phyloP scores from a whole-genome alignment of 2,797 vertebrate genomes.

The Denticeps clupeoides region DNA sequence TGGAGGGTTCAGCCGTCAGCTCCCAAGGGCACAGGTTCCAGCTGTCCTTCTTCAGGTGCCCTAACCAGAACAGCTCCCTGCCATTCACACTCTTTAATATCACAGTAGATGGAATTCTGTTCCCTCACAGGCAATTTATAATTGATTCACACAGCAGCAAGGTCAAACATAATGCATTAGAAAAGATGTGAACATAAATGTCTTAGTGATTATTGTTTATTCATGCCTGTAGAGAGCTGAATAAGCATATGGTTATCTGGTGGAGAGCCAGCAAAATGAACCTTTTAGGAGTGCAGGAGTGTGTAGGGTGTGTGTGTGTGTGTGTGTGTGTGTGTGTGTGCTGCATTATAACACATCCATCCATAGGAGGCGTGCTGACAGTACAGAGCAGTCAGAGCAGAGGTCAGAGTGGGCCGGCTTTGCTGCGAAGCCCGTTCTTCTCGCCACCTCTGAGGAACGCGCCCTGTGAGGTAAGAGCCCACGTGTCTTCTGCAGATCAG shows the following conservation, averaged over 20 bases:
- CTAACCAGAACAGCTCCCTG: not conserved
- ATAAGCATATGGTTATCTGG: too few relatives aligned
- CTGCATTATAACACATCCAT: slow-evolving; percentile 14
- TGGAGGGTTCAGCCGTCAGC: slow-evolving; percentile 65
- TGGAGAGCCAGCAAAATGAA: too few relatives aligned
- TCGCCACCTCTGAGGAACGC: slow-evolving; percentile 87
- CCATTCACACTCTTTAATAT: not conserved
- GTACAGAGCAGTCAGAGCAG: slow-evolving; percentile 69
- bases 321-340: slow-evolving; percentile 7
- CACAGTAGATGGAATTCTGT: too few relatives aligned
- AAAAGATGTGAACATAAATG: not conserved
- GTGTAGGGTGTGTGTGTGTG: not conserved
- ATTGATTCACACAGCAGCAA: not conserved
- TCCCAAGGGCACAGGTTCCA: slow-evolving; percentile 46
- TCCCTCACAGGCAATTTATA: not conserved
- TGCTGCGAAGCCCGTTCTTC: slow-evolving; percentile 70
- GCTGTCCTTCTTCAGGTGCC: slow-evolving; percentile 46
- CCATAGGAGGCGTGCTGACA: slow-evolving; percentile 61
- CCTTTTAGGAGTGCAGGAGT: not conserved
- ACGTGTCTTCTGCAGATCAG: slow-evolving; percentile 6
- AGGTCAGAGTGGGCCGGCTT: slow-evolving; percentile 45
- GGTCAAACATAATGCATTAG: not conserved
- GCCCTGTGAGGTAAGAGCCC: slow-evolving; percentile 72
- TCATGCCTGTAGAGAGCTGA: not conserved
- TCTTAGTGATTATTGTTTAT: not conserved